A percentile compares a stretch with the other conserved stretches of the same genome.
phyloP scores from a whole-genome alignment of 2,113 vertebrate species.

The Sardina pilchardus region DNA sequence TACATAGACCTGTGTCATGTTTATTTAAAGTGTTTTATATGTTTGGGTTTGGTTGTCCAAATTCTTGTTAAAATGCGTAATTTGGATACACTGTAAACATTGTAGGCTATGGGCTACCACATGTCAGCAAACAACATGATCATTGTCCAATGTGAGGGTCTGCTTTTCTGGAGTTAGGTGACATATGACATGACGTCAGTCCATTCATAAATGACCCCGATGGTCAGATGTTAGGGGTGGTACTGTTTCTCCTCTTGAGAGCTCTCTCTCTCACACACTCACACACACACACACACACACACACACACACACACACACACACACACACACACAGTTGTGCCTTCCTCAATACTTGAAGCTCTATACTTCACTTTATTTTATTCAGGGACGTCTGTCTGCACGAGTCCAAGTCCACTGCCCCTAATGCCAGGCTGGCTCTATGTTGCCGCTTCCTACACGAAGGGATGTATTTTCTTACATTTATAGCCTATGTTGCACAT shows the following conservation, averaged over 20 bases:
- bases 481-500: background rate
- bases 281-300: background rate
- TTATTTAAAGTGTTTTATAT: no score
- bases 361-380: background rate
- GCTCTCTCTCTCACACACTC: no score
- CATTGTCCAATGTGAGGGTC: background rate
- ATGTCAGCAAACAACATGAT: background rate
- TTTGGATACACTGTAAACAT: no score
- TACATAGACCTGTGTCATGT: no score
- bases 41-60: no score
- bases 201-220: conserved; percentile 6
- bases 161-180: background rate
- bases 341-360: background rate
- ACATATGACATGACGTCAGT: conserved; percentile 10
- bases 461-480: background rate
- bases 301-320: background rate
- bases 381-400: background rate
- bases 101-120: no score
- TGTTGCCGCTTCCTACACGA: no score
- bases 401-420: background rate
- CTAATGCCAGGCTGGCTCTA: no score
- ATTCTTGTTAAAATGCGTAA: no score
- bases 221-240: background rate
- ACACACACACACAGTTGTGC: background rate
- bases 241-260: background rate